These are phyloP conservation scores for Philypnodon macrostomus DNA, from an alignment of 2,797 vertebrate genomes.

Conservation along the genomic window DNA sequence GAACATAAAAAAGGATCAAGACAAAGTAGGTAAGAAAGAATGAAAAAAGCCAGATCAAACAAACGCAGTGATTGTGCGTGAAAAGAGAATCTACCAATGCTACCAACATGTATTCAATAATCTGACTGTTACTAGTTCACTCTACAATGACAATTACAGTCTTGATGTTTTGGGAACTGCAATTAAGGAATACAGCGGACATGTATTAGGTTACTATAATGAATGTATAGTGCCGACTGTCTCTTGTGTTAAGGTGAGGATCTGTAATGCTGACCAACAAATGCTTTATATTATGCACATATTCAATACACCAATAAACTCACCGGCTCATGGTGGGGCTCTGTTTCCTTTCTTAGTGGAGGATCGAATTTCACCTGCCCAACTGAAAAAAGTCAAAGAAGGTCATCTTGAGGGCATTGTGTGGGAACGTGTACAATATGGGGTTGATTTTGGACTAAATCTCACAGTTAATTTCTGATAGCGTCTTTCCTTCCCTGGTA, in stretches of 20 bases:
- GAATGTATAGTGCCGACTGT: constrained; percentile 24
- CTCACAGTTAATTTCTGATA: constrained; percentile 98
- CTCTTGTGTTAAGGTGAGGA: constrained; percentile 34
- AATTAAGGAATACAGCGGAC: background rate
- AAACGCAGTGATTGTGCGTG: constrained; percentile 29
- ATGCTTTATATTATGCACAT: no score
- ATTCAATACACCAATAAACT: constrained; percentile 59
- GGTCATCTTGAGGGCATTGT: background rate
- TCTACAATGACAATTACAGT: background rate
- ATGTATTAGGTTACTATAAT: background rate
- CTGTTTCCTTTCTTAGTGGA: constrained; percentile 92
- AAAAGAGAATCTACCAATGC: background rate
- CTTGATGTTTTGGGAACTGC: background rate
- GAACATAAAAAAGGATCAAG: constrained; percentile 16
- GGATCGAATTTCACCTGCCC: constrained; percentile 97
- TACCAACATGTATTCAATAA: background rate
- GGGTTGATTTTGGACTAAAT: constrained; percentile 14
- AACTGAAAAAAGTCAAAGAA: constrained; percentile 69
- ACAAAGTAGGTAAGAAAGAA: constrained; percentile 8
- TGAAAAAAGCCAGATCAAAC: constrained; percentile 15
- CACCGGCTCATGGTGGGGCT: constrained; percentile 94
- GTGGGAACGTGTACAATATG: background rate
- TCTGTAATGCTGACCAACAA: constrained; percentile 39
- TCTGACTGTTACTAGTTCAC: background rate
- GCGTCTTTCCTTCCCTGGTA: constrained; percentile 91